Conservation (phyloP, 2,113 vertebrate genomes). For the Rhinogobius similis region DNA sequence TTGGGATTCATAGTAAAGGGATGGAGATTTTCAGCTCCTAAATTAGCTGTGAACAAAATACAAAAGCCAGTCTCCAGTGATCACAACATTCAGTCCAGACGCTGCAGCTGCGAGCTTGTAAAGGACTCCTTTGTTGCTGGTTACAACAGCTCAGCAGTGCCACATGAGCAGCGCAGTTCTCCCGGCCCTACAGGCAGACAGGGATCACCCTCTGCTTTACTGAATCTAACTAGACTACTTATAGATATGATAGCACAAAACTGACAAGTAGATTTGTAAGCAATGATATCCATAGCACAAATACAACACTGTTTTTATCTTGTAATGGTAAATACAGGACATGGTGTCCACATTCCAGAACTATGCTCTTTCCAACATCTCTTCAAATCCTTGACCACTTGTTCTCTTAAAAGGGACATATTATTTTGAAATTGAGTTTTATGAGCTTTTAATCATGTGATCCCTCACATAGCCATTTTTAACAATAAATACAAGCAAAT, state of each 20-base stretch:
- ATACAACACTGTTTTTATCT: not conserved
- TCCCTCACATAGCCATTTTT: too few species aligned
- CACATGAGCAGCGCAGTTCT: slow-evolving; percentile 23
- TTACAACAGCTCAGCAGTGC: slow-evolving; percentile 22
- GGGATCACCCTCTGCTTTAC: not conserved
- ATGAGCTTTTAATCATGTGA: too few species aligned
- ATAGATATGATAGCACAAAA: not conserved
- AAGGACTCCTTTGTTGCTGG: slow-evolving; percentile 49
- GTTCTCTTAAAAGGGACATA: too few species aligned
- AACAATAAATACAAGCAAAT: too few species aligned
- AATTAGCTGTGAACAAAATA: slow-evolving; percentile 18
- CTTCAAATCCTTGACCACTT: too few species aligned
- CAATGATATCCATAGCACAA: not conserved
- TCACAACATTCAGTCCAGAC: slow-evolving; percentile 7
- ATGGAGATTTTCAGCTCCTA: not conserved
- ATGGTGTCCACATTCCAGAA: too few species aligned
- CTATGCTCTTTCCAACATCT: too few species aligned
- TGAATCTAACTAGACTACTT: not conserved
- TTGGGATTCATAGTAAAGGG: not conserved
- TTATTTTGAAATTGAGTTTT: too few species aligned
- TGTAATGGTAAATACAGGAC: too few species aligned
- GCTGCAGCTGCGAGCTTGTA: slow-evolving; percentile 41
- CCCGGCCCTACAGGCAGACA: slow-evolving; percentile 29
- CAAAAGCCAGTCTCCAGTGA: slow-evolving; percentile 19
- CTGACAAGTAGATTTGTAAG: too few species aligned